phyloP scores from a whole-genome alignment of 2,888 invertebrate genomes.

The Hanleya hanleyi region DNA sequence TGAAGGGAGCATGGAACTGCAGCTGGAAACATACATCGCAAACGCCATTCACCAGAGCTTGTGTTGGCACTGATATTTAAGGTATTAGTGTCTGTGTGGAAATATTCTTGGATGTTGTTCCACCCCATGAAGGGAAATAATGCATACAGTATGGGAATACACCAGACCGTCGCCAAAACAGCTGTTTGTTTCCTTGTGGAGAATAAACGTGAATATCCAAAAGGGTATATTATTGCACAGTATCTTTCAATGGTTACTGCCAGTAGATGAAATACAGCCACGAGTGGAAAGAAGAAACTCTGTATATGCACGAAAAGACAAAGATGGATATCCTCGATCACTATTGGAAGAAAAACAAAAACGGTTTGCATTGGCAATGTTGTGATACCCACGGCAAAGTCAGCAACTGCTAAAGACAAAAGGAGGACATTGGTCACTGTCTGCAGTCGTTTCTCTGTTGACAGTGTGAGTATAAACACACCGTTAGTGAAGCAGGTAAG shows the following conservation, averaged over 20 bases:
- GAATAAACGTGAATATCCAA: background rate
- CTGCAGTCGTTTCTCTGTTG: background rate
- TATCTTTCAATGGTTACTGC: background rate
- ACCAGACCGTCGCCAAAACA: background rate
- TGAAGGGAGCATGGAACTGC: background rate
- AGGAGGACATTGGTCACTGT: background rate
- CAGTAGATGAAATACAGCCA: background rate
- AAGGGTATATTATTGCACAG: background rate
- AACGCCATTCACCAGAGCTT: too few species aligned
- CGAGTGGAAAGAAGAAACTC: background rate
- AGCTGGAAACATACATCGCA: too few species aligned
- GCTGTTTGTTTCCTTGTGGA: background rate
- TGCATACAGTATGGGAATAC: background rate
- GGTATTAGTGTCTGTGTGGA: background rate
- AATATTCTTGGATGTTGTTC: too few species aligned
- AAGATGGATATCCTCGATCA: background rate
- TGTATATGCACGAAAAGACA: background rate
- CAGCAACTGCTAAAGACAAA: background rate
- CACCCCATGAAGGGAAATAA: background rate
- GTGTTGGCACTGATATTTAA: background rate
- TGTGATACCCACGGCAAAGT: background rate
- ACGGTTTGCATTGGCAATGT: background rate
- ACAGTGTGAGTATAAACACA: background rate
- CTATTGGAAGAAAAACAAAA: background rate
- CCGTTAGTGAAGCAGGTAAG: background rate